These are phyloP conservation scores for Aptenodytes patagonicus DNA, from an alignment of 2,113 vertebrate genomes.

Conservation along the genomic window DNA sequence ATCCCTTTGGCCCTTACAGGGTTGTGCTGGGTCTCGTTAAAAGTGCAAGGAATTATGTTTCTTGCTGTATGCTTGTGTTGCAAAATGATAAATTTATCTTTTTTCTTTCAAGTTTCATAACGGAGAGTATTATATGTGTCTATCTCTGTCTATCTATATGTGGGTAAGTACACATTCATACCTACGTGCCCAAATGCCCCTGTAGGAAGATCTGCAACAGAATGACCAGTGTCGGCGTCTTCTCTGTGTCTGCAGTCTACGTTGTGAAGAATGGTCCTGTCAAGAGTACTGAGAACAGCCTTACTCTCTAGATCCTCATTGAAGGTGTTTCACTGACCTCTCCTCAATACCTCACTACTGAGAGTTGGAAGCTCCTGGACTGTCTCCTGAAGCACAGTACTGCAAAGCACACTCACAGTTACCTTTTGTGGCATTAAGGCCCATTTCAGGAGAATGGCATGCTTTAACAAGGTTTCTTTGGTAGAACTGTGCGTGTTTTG, in stretches of 20 bases:
- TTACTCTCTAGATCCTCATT: not conserved
- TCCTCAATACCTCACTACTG: no score
- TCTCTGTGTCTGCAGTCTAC: not conserved
- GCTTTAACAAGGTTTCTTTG: not conserved
- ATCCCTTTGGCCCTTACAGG: not conserved
- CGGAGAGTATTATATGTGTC: not conserved
- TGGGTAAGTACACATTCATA: no score
- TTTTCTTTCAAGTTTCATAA: not conserved
- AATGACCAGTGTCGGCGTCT: not conserved
- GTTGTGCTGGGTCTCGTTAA: not conserved
- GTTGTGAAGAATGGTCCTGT: not conserved
- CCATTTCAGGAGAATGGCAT: not conserved
- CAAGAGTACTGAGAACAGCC: not conserved
- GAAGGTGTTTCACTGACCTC: not conserved
- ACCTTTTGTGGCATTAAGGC: not conserved
- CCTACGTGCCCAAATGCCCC: rapidly evolving
- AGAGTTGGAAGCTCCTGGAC: not conserved
- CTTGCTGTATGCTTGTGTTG: not conserved
- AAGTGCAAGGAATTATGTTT: not conserved
- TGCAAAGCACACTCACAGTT: not conserved
- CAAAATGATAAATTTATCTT: not conserved
- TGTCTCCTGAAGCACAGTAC: not conserved
- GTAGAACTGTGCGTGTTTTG: not conserved
- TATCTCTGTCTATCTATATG: not conserved
- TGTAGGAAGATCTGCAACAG: not conserved